Percentiles rank a stretch among this genome's conserved stretches.
These are phyloP conservation scores for Anadara kagoshimensis DNA, from an alignment of 1,140 invertebrate genomes.

Conservation along the genomic window DNA sequence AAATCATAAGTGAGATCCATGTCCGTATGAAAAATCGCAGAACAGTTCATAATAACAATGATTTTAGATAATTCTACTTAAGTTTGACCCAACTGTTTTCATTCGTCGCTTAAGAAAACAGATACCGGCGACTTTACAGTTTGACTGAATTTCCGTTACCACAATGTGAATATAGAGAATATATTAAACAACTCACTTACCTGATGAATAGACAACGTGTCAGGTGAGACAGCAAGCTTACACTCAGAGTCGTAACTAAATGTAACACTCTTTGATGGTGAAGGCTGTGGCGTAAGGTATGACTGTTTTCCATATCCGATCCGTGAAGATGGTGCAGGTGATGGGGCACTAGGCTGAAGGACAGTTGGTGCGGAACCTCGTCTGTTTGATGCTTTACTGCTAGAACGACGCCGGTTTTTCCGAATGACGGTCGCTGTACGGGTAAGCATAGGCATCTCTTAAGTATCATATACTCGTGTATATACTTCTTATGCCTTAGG, in stretches of 20 bases:
- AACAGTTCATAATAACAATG: no score
- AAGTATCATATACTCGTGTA: no score
- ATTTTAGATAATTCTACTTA: no score
- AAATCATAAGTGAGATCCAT: no score
- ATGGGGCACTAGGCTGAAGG: slow-evolving; percentile 33
- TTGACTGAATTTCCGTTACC: no score
- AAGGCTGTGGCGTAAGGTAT: slow-evolving; percentile 46
- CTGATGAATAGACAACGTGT: slow-evolving; percentile 16
- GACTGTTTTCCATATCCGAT: slow-evolving; percentile 24
- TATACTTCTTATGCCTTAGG: no score
- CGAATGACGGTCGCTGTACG: slow-evolving; percentile 42
- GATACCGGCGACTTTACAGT: no score
- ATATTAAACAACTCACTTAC: background rate
- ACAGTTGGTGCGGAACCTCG: slow-evolving; percentile 44
- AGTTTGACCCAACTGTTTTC: no score
- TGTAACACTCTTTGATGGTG: slow-evolving; percentile 46
- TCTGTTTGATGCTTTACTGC: slow-evolving; percentile 30
- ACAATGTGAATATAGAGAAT: no score
- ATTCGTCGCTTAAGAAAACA: no score
- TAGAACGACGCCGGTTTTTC: slow-evolving; percentile 43
- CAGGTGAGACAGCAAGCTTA: slow-evolving; percentile 16
- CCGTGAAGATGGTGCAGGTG: slow-evolving; percentile 10
- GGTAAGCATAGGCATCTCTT: slow-evolving; percentile 29
- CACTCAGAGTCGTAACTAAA: slow-evolving; percentile 43
- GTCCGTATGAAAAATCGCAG: no score